Conservation (phyloP, 1,140 invertebrate species). For the Zaprionus africanus region DNA sequence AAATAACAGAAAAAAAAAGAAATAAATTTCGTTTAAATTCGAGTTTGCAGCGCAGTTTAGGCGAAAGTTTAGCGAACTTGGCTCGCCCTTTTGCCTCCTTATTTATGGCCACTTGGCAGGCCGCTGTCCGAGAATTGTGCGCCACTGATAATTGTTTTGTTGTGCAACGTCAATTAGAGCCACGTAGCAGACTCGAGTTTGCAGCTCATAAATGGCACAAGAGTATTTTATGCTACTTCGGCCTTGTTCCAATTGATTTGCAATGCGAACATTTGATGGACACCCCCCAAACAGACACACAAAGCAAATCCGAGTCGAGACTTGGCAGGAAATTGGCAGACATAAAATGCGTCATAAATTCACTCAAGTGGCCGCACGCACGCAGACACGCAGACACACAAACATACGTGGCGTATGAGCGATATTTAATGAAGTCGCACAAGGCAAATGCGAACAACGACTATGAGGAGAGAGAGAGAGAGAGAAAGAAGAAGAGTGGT, state of each 20-base stretch:
- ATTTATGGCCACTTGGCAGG: slow-evolving; percentile 63
- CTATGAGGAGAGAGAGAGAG: slow-evolving; percentile 5
- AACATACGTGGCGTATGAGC: slow-evolving; percentile 59
- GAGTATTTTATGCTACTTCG: slow-evolving; percentile 34
- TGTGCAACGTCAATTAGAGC: slow-evolving; percentile 58
- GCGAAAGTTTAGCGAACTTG: slow-evolving; percentile 14
- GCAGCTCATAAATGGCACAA: slow-evolving; percentile 54
- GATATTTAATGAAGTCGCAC: slow-evolving; percentile 65
- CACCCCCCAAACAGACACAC: not conserved
- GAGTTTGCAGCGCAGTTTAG: slow-evolving; percentile 34
- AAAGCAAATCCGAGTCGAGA: slow-evolving; percentile 29
- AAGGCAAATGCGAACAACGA: slow-evolving; percentile 9
- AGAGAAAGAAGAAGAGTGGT: not conserved
- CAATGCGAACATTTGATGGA: slow-evolving; percentile 49
- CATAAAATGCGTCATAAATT: slow-evolving; percentile 65
- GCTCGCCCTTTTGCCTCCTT: slow-evolving; percentile 46
- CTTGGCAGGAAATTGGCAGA: slow-evolving; percentile 30
- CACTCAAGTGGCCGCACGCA: slow-evolving; percentile 39
- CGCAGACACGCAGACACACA: not conserved
- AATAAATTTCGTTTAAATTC: not conserved
- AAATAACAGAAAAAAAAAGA: slow-evolving; percentile 6
- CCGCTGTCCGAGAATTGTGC: slow-evolving; percentile 22
- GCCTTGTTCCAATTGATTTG: slow-evolving; percentile 52
- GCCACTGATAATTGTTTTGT: slow-evolving; percentile 55
- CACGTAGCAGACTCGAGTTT: slow-evolving; percentile 35